Percentiles rank a stretch among this genome's conserved stretches.
Conservation (phyloP, 1,140 invertebrate species). For the Aporrectodea caliginosa region DNA sequence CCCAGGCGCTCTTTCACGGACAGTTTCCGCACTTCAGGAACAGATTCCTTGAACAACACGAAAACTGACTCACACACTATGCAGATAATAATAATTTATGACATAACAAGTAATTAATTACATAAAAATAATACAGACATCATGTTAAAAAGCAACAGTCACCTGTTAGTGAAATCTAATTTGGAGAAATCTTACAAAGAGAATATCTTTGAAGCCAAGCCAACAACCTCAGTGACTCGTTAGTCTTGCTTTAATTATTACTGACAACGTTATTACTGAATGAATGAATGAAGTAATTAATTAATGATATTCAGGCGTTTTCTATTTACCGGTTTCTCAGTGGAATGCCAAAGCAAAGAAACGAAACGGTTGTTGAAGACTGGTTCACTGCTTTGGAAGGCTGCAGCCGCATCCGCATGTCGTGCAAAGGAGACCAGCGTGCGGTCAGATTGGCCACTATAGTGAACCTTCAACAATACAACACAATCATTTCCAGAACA, state of each 20-base stretch:
- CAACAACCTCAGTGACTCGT: too few species aligned
- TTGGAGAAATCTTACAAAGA: too few species aligned
- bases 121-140: background rate
- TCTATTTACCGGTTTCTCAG: background rate
- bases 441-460: conserved; percentile 83
- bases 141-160: background rate
- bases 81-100: too few species aligned
- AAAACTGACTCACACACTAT: too few species aligned
- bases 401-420: conserved; percentile 82
- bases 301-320: background rate
- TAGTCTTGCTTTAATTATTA: too few species aligned
- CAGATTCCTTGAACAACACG: too few species aligned
- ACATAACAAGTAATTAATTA: too few species aligned
- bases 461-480: conserved; percentile 65
- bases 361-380: conserved; percentile 88
- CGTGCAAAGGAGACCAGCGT: conserved; percentile 86
- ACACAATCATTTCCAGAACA: too few species aligned
- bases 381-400: conserved; percentile 89
- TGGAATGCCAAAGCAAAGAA: conserved; percentile 62
- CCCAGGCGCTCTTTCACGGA: background rate
- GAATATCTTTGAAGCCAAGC: too few species aligned
- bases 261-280: background rate
- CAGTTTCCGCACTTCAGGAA: background rate
- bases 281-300: background rate
- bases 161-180: too few species aligned